These are phyloP conservation scores for Lacerta agilis DNA, from an alignment of 2,797 vertebrate genomes.

Conservation along the genomic window DNA sequence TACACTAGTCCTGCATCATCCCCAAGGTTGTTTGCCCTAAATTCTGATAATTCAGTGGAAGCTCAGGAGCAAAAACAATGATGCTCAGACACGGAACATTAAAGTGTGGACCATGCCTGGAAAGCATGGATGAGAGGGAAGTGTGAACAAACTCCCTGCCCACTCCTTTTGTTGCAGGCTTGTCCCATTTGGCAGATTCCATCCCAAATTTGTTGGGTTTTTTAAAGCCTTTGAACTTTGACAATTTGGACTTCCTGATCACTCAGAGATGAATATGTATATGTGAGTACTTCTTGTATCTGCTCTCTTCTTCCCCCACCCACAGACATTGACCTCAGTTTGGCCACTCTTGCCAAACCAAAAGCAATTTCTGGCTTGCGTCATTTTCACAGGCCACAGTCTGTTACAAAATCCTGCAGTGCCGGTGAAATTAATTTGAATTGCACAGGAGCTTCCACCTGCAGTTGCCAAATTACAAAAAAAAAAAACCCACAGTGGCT, in stretches of 20 bases:
- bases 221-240: background rate
- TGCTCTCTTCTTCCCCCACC: background rate
- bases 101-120: too few species aligned
- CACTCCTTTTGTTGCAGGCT: background rate
- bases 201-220: background rate
- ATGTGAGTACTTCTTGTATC: background rate
- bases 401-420: background rate
- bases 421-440: background rate
- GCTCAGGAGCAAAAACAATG: too few species aligned
- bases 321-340: rapidly evolving
- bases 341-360: background rate
- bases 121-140: background rate
- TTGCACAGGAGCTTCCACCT: background rate
- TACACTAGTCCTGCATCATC: too few species aligned
- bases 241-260: background rate
- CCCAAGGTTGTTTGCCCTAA: too few species aligned
- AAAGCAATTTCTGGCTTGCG: background rate
- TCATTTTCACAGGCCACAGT: background rate
- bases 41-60: too few species aligned
- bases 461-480: background rate
- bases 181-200: background rate
- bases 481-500: background rate
- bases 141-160: background rate
- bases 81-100: too few species aligned
- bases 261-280: background rate